Base-by-base conservation (phyloP, 2,888 invertebrate species). In the Tenthredo amoena region DNA sequence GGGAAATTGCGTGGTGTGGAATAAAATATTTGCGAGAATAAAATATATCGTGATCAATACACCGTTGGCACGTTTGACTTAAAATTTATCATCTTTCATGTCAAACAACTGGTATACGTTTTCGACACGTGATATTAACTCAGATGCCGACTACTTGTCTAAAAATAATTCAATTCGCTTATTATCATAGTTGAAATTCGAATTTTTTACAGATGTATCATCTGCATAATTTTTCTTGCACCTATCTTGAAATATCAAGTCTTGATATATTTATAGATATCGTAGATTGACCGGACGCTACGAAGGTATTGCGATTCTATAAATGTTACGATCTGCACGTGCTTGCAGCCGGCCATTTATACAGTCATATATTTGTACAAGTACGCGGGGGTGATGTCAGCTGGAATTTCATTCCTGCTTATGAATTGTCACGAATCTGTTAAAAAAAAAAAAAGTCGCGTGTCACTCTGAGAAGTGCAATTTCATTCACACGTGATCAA, bases 241-340 rank as follows among this genome's bases (percentile, higher is more conserved):
- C 87, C 88, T 89, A 90, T 88, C 89, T 90, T 89, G 88, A 87
- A 89, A 91, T 90, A 47, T 47, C 12, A 89, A 91, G 90, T 88
- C 86, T 88, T 26, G 62, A 81, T 18, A 88, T 90, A 89, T 90
- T 90, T 90, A 91, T 89, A 89, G 89, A 40, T 6, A 40, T 26
- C 82, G 82, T 65, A 58, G 88, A 89, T 91, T 88, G 88, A 85
- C 87, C 89, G 90, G 89, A 90, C 26, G 65, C 47, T 89, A 88
- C 86, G 86, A 87, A 37, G 84, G 86, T 87, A 88, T 89, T 89
- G 89, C 90, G 79, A 88, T 89, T 89, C 88, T 88, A 88, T 89
- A 88, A 91, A 91, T 88, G 89, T 89, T 85, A 79, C 86, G 76
- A 21, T n/a, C 18, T 81, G 81, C 71, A 87, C 87, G 88, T 87